phyloP scores from a whole-genome alignment of 1,140 invertebrate species.

The Proales similis region DNA sequence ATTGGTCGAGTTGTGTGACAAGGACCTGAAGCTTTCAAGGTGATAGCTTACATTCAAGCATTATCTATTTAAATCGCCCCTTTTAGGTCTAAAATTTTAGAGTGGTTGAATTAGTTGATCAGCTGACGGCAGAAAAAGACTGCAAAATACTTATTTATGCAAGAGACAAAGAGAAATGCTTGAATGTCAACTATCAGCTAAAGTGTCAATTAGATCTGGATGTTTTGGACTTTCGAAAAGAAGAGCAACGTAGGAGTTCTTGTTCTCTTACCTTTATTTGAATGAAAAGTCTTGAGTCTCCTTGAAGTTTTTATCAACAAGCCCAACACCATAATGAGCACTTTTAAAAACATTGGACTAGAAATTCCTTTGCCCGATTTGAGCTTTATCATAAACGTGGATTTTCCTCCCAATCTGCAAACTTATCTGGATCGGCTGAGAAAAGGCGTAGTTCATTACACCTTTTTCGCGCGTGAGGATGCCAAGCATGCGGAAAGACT shows the following conservation, averaged over 20 bases:
- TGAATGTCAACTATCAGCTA: constrained; percentile 31
- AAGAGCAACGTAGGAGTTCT: constrained; percentile 15
- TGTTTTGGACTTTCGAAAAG: constrained; percentile 34
- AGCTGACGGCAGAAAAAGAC: constrained; percentile 20
- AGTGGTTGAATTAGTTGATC: constrained; percentile 27
- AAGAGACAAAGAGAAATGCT: constrained; percentile 35
- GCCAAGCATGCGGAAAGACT: constrained; percentile 26
- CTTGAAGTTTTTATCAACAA: constrained; percentile 23
- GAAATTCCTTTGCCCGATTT: constrained; percentile 24
- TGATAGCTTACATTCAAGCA: too few species aligned
- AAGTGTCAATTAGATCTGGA: constrained; percentile 23
- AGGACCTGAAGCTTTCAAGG: constrained; percentile 23
- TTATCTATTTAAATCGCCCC: too few species aligned
- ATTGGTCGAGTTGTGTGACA: constrained; percentile 34
- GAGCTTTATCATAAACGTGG: constrained; percentile 33
- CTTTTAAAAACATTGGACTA: constrained; percentile 36
- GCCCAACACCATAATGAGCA: constrained; percentile 23
- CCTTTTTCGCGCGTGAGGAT: constrained; percentile 21
- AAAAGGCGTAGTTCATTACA: constrained; percentile 35
- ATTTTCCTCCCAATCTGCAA: constrained; percentile 35
- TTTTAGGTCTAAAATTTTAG: too few species aligned
- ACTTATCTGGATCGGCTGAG: constrained; percentile 34
- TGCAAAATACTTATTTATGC: constrained; percentile 36
- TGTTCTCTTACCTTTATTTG: not conserved
- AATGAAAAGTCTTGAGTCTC: constrained; percentile 2